Conservation (phyloP, 2,113 vertebrate species). For the Gila orcuttii region DNA sequence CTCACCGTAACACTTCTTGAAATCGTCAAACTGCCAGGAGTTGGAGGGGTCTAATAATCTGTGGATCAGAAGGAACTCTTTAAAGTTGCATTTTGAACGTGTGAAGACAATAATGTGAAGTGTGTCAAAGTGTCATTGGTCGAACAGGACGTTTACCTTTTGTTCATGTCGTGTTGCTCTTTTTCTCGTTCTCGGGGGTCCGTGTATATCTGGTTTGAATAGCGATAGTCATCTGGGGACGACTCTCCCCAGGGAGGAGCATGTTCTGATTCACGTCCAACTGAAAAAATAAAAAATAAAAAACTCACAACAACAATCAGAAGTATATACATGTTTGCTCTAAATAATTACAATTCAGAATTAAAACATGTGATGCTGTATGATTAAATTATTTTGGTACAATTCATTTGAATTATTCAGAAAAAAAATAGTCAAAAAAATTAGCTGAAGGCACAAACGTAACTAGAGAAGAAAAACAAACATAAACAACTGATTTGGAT, state of each 20-base stretch:
- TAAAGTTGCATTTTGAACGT: neutral
- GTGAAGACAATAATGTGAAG: neutral
- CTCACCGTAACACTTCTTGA: constrained; percentile 97
- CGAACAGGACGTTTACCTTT: constrained; percentile 77
- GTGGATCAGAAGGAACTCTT: neutral
- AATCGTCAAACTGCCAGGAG: constrained; percentile 93
- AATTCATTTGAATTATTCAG: neutral
- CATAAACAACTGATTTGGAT: neutral
- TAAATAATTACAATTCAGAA: neutral
- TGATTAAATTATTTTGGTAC: neutral
- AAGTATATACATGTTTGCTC: neutral
- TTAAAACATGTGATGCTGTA: neutral
- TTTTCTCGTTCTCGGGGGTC: constrained; percentile 91
- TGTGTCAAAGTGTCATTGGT: neutral
- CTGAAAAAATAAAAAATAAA: constrained; percentile 56
- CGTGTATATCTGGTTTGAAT: constrained; percentile 77
- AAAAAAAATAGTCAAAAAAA: neutral
- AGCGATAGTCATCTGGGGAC: constrained; percentile 91
- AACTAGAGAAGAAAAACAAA: neutral
- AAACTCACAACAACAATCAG: neutral
- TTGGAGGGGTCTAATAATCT: constrained; percentile 94
- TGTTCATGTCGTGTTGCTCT: constrained; percentile 96
- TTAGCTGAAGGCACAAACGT: neutral
- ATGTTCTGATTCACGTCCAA: constrained; percentile 84
- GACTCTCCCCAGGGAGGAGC: constrained; percentile 85